Evolutionary conservation across 2,797 vertebrate species (phyloP).

Genomic region (Silurus lanzhouensis): DNA sequence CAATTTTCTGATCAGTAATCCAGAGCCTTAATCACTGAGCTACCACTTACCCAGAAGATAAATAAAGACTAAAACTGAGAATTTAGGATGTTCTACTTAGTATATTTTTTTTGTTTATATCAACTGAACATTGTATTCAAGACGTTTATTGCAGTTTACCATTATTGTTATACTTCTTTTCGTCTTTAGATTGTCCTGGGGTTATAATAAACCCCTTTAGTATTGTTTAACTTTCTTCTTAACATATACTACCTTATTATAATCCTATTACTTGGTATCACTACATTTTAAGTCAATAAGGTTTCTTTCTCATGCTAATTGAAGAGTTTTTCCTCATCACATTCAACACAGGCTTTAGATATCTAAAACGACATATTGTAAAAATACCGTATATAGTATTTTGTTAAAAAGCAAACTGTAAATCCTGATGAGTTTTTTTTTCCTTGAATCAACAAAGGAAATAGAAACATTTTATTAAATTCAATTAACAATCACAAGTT

Average conservation of each 20-base stretch:
- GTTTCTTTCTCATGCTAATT: not conserved
- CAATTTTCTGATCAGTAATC: too few species aligned
- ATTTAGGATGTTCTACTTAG: not conserved
- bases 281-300: not conserved
- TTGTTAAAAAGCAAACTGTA: not conserved
- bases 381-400: too few species aligned
- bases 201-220: not conserved
- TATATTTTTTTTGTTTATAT: too few species aligned
- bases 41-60: too few species aligned
- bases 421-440: too few species aligned
- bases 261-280: not conserved
- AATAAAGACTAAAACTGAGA: not conserved
- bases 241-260: not conserved
- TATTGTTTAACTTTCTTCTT: not conserved
- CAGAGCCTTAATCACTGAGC: too few species aligned
- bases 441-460: too few species aligned
- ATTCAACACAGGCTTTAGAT: not conserved
- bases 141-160: not conserved
- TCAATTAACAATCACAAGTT: too few species aligned
- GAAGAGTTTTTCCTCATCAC: not conserved
- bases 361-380: not conserved
- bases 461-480: too few species aligned
- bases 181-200: not conserved
- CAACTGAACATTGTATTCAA: not conserved
- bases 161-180: not conserved